Conservation (phyloP, 2,888 invertebrate genomes). For the Apamea sordens region DNA sequence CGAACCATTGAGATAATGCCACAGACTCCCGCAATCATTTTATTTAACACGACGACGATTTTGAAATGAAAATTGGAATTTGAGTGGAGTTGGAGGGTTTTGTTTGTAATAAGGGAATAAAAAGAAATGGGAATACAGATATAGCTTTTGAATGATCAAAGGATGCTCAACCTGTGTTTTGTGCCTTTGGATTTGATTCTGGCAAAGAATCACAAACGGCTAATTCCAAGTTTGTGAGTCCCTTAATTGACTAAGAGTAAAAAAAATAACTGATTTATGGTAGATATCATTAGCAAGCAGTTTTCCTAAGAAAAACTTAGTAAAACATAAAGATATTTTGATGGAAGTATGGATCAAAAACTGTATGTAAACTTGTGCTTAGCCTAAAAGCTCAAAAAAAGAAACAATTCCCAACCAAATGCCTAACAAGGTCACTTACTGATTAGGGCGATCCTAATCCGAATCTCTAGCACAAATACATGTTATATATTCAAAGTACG, state of each 20-base stretch:
- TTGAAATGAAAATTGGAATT: slow-evolving; percentile 63
- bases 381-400: background rate
- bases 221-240: background rate
- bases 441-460: slow-evolving; percentile 54
- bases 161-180: slow-evolving; percentile 43
- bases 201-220: no score
- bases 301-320: background rate
- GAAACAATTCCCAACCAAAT: background rate
- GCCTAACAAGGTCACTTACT: slow-evolving; percentile 38
- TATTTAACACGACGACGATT: slow-evolving; percentile 61
- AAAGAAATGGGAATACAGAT: slow-evolving; percentile 13
- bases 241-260: background rate
- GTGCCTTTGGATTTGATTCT: slow-evolving; percentile 3
- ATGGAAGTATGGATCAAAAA: background rate
- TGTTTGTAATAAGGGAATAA: slow-evolving; percentile 43
- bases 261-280: background rate
- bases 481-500: slow-evolving; percentile 62
- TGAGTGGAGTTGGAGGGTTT: slow-evolving; percentile 47
- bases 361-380: background rate
- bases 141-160: slow-evolving; percentile 46
- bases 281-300: background rate
- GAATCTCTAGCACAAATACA: slow-evolving; percentile 54
- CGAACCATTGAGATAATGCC: slow-evolving; percentile 61
- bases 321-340: background rate
- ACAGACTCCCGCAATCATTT: slow-evolving; percentile 64